phyloP scores from a whole-genome alignment of 2,888 invertebrate genomes.

The Neoascia interrupta region DNA sequence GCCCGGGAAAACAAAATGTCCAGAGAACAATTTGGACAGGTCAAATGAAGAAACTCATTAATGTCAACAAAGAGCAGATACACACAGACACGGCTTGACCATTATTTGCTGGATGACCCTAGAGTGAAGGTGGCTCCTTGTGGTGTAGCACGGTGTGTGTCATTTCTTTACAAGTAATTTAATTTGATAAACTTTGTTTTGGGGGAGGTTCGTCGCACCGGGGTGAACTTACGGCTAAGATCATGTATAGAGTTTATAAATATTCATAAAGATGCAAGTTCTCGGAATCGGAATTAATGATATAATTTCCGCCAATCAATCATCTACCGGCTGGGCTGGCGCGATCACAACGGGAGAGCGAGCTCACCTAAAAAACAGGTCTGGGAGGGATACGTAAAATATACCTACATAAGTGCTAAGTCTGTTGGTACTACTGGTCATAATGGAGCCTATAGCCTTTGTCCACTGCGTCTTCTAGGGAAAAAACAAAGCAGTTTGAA shows the following conservation, averaged over 20 bases:
- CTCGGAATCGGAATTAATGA: constrained; percentile 44
- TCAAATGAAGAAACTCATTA: constrained; percentile 49
- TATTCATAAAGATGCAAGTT: constrained; percentile 38
- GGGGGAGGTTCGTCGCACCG: constrained; percentile 18
- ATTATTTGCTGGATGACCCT: constrained; percentile 42
- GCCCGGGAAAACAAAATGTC: constrained; percentile 45
- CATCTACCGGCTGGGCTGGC: too few relatives aligned
- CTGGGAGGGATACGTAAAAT: too few relatives aligned
- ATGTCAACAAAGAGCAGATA: constrained; percentile 25
- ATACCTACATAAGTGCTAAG: too few relatives aligned
- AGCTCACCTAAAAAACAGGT: too few relatives aligned
- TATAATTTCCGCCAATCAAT: constrained; percentile 59
- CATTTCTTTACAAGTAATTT: constrained; percentile 50
- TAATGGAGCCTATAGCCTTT: too few relatives aligned
- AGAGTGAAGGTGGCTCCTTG: constrained; percentile 39
- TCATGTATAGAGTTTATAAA: constrained; percentile 34
- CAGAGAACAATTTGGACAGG: constrained; percentile 26
- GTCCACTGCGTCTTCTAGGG: too few relatives aligned
- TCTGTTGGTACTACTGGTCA: too few relatives aligned
- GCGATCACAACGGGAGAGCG: constrained; percentile 34
- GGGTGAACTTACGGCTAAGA: constrained; percentile 30
- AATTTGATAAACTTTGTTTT: constrained; percentile 39
- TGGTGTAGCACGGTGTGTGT: constrained; percentile 43
- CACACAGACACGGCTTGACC: not conserved
- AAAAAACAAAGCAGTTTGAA: too few relatives aligned